Percentiles rank a stretch among this genome's conserved stretches.
Conservation (phyloP, 2,888 invertebrate genomes). For the Catocala sponsa region DNA sequence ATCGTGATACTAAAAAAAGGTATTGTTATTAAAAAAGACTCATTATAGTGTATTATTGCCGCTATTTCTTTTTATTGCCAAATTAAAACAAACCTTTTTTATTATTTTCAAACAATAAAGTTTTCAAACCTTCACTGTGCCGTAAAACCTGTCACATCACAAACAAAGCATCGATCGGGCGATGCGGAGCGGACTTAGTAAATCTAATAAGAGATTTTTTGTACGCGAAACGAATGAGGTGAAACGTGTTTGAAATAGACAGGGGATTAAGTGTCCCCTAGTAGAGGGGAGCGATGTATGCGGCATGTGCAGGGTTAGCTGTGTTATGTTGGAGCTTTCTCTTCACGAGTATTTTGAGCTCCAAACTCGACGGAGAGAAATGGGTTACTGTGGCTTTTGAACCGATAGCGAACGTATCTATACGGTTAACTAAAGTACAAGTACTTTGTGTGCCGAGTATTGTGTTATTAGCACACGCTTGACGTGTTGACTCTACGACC, state of each 20-base stretch:
- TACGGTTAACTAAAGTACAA: neutral
- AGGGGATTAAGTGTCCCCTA: constrained; percentile 86
- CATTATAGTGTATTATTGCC: constrained; percentile 16
- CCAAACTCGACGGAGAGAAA: constrained; percentile 34
- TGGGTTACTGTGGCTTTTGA: constrained; percentile 39
- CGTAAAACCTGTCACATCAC: constrained; percentile 73
- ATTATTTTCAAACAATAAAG: neutral
- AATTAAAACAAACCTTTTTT: constrained; percentile 11
- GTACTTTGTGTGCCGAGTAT: neutral
- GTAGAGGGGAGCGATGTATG: constrained; percentile 60
- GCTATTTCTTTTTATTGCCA: constrained; percentile 24
- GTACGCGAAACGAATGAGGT: constrained; percentile 85
- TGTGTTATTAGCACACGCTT: too few relatives aligned
- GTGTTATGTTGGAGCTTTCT: constrained; percentile 30
- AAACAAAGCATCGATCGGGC: constrained; percentile 75
- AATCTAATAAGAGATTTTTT: constrained; percentile 86
- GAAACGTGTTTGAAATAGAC: constrained; percentile 88
- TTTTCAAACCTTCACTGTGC: constrained; percentile 42
- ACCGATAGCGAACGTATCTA: neutral
- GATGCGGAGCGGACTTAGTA: constrained; percentile 59
- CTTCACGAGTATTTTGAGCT: constrained; percentile 27
- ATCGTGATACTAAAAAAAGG: constrained; percentile 27
- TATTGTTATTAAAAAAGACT: constrained; percentile 23
- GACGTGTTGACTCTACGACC: too few relatives aligned
- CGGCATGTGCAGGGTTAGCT: constrained; percentile 43